A percentile compares a stretch with the other conserved stretches of the same genome.
Conservation (phyloP, 2,888 invertebrate genomes). For the Leucophenga montana region DNA sequence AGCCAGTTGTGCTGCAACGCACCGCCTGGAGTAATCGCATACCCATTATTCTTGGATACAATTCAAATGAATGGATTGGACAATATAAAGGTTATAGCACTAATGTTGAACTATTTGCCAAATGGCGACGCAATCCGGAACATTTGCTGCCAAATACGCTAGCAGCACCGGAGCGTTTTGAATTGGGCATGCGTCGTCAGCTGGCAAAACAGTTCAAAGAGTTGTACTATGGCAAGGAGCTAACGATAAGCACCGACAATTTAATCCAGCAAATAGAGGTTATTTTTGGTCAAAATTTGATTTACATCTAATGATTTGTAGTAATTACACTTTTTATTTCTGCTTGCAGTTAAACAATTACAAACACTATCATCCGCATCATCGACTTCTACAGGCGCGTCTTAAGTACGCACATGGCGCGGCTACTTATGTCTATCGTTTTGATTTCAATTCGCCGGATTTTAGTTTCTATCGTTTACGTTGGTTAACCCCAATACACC, state of each 20-base stretch:
- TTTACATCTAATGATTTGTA: not conserved
- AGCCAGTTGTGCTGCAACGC: constrained; percentile 57
- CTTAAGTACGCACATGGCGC: constrained; percentile 50
- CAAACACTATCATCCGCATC: constrained; percentile 44
- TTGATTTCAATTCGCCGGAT: constrained; percentile 66
- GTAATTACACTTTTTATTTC: not conserved
- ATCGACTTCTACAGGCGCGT: constrained; percentile 59
- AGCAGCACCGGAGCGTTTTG: not conserved
- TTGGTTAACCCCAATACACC: constrained; percentile 44
- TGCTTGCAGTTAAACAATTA: not conserved
- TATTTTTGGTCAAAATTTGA: not conserved
- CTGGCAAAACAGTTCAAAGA: constrained; percentile 53
- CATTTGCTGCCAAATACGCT: constrained; percentile 39
- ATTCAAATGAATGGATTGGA: constrained; percentile 55
- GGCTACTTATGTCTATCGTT: constrained; percentile 68
- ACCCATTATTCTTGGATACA: constrained; percentile 66
- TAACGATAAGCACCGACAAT: not conserved
- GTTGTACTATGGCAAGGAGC: constrained; percentile 49
- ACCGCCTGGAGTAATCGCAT: constrained; percentile 66
- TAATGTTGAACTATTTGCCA: constrained; percentile 23
- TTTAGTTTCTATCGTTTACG: constrained; percentile 66
- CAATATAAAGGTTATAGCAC: not conserved
- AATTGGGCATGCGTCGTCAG: constrained; percentile 33
- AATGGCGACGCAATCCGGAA: constrained; percentile 37
- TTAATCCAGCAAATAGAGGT: not conserved